Percentiles rank a stretch among this genome's conserved stretches.
These are phyloP conservation scores for Aplidium turbinatum DNA, from an alignment of 23 tunicate genomes.

Conservation along the genomic window DNA sequence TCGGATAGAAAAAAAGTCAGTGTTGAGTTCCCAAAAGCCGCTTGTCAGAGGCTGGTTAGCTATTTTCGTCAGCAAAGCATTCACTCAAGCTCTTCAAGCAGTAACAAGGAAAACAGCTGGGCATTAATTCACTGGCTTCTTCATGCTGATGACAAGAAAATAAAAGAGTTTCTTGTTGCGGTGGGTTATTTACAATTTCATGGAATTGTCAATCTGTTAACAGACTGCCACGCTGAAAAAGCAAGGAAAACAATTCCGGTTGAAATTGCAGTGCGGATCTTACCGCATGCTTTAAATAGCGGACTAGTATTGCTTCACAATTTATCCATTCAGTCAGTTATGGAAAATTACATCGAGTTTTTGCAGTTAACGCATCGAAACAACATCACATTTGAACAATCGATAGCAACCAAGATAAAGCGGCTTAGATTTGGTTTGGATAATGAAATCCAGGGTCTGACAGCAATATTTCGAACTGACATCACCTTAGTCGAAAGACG, in stretches of 20 bases:
- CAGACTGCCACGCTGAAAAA: neutral
- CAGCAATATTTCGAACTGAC: constrained; percentile 19
- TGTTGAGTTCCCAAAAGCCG: neutral
- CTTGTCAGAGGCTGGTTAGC: neutral
- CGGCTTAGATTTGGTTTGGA: neutral
- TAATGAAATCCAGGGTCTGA: neutral
- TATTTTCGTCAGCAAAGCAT: neutral
- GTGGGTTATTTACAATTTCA: constrained; percentile 25
- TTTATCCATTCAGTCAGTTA: neutral
- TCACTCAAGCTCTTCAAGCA: neutral
- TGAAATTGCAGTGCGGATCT: constrained; percentile 1
- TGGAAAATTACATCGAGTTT: constrained; percentile 23
- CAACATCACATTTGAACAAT: neutral
- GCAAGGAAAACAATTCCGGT: neutral
- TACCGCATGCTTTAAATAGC: constrained; percentile 15
- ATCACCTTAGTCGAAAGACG: neutral
- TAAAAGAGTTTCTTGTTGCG: constrained; percentile 16
- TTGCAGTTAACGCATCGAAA: neutral
- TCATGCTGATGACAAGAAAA: neutral
- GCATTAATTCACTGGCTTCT: neutral
- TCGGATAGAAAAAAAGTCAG: neutral
- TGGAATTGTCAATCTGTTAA: constrained; percentile 10
- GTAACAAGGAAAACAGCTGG: neutral
- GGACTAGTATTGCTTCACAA: constrained; percentile 19
- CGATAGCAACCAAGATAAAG: neutral